Conservation (phyloP, 2,888 invertebrate species). For the Drosophila prostipennis region DNA sequence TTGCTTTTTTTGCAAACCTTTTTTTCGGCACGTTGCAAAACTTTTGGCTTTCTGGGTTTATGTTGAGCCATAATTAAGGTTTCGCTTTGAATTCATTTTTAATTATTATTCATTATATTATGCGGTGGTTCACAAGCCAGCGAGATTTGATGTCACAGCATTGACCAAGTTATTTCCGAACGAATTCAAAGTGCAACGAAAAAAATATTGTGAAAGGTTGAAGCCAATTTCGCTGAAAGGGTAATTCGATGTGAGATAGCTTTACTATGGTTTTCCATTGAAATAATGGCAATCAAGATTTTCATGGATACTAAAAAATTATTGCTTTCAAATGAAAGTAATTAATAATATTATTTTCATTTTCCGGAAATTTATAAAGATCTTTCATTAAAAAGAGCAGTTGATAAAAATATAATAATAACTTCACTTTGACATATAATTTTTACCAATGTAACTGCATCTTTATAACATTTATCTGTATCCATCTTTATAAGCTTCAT, state of each 20-base stretch:
- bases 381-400: no score
- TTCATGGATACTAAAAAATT: no score
- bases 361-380: no score
- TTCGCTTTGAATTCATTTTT: conserved; percentile 42
- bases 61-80: conserved; percentile 30
- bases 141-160: conserved; percentile 24
- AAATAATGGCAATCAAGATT: not conserved
- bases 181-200: conserved; percentile 17
- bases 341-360: no score
- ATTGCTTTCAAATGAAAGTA: no score
- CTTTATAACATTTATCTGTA: no score
- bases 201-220: conserved; percentile 37
- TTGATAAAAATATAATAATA: no score
- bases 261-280: not conserved
- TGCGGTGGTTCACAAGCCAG: conserved; percentile 29
- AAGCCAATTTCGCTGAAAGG: not conserved
- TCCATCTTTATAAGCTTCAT: not conserved
- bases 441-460: no score
- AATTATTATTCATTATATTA: conserved; percentile 53
- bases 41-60: conserved; percentile 53
- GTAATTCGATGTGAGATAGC: not conserved
- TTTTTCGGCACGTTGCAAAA: conserved; percentile 50
- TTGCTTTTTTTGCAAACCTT: conserved; percentile 48
- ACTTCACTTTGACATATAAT: no score
- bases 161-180: conserved; percentile 58